Evolutionary conservation across 2,797 vertebrate species (phyloP).

Genomic region (Bradypodion pumilum): DNA sequence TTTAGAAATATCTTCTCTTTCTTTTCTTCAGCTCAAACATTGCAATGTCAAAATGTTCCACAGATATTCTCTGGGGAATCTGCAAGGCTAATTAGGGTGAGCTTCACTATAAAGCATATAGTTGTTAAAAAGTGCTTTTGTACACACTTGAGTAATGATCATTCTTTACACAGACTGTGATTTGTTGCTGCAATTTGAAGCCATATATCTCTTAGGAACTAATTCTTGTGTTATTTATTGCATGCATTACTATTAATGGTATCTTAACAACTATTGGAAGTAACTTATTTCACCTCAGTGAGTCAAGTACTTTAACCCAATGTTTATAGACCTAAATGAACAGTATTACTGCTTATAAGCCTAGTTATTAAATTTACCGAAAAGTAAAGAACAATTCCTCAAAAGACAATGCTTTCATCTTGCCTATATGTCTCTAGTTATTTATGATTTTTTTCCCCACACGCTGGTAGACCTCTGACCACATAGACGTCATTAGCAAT

Average conservation of each 20-base stretch:
- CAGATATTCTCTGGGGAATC: slow-evolving; percentile 85
- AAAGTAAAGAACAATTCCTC: not conserved
- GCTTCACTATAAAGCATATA: slow-evolving; percentile 89
- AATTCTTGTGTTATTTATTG: slow-evolving; percentile 96
- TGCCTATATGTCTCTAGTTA: not conserved
- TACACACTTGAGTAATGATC: slow-evolving; percentile 93
- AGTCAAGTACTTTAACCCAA: slow-evolving; percentile 68
- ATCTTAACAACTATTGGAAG: slow-evolving; percentile 81
- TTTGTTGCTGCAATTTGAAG: slow-evolving; percentile 94
- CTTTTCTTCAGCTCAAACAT: slow-evolving; percentile 62
- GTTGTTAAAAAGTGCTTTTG: slow-evolving; percentile 94
- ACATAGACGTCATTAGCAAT: not conserved
- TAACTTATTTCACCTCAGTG: slow-evolving; percentile 77
- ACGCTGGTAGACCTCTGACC: not conserved
- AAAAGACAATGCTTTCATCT: not conserved
- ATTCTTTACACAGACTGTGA: slow-evolving; percentile 85
- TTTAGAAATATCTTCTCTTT: slow-evolving; percentile 61
- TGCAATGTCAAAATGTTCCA: slow-evolving; percentile 77
- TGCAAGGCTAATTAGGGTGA: slow-evolving; percentile 99
- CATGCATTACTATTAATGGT: slow-evolving; percentile 93
- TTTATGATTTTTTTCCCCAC: not conserved
- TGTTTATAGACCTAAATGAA: slow-evolving; percentile 60
- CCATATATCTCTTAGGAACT: slow-evolving; percentile 94
- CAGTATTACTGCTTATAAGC: not conserved
- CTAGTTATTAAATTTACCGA: not conserved